Evolutionary conservation across 2,113 vertebrate genomes (phyloP).

Genomic region (Mixornis gularis): DNA sequence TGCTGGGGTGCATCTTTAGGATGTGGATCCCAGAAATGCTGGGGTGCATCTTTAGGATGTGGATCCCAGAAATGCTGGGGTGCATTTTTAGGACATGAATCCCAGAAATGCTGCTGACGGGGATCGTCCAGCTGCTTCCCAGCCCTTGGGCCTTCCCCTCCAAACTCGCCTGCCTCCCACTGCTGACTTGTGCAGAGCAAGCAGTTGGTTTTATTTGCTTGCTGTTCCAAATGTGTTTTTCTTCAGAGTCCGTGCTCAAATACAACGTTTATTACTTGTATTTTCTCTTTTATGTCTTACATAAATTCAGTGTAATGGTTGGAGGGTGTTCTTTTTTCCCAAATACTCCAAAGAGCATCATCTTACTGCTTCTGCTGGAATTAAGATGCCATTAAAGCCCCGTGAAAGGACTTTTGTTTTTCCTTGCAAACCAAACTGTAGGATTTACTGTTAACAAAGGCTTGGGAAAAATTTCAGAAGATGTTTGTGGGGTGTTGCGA

Average conservation of each 20-base stretch:
- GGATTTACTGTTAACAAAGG: not conserved
- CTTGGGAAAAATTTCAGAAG: not conserved
- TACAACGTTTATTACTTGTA: constrained; percentile 2
- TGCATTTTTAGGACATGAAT: no score
- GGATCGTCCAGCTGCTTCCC: fast-evolving
- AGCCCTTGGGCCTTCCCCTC: not conserved
- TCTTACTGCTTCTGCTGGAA: not conserved
- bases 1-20: not conserved
- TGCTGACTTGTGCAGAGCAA: not conserved
- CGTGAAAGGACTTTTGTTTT: not conserved
- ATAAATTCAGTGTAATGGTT: constrained; percentile 3
- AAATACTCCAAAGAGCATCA: not conserved
- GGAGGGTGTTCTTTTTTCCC: not conserved
- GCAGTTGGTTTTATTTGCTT: not conserved
- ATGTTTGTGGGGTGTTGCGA: not conserved
- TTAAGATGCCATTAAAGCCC: not conserved
- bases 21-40: not conserved
- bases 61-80: not conserved
- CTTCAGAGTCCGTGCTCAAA: not conserved
- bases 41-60: not conserved
- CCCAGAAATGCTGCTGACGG: not conserved
- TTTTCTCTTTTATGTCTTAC: constrained; percentile 23
- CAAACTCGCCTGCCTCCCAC: not conserved
- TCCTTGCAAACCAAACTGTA: not conserved
- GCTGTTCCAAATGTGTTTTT: not conserved